Base-by-base conservation (phyloP, 2,113 vertebrate genomes). In the Trinectes maculatus region DNA sequence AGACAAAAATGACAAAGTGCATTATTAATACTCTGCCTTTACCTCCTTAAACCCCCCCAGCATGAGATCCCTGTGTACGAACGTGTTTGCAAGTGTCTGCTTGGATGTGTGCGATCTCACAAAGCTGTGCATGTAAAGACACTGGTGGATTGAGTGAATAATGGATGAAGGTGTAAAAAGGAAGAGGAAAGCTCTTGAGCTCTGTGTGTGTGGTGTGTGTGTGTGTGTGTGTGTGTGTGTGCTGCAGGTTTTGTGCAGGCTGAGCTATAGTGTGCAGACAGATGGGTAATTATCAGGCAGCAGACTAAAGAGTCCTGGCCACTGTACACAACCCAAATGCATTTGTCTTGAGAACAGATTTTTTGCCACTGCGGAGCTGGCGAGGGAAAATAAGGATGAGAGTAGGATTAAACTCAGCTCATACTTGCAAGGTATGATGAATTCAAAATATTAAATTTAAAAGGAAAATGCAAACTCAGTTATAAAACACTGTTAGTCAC, bases 81-180 rank as follows among this genome's bases (percentile, higher is more conserved):
- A 46, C 49, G 36, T 67, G 40, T 68, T 44, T 40, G 25, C n/a
- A 22, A 44, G 31, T 31, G 63, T 54, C 39, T 40, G 63, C 59
- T 40, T 28, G 63, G 47, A 52, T 29, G 54, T 62, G 65, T 57
- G 66, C 4, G 10, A 73, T 74, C 46, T 63, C 24, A 44, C 80
- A 76, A 76, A 79, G 81, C 71, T 85, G 82, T 67, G 79, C 60
- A 75, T 71, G 77, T 60, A 74, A 66, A 82, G 70, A 78, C 69
- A 47, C 75, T 76, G 72, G 79, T 84, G 83, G 86, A 90, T 86
- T 61, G 49, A 55, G 56, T 91, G 79, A 91, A 91, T 91, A 89
- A 92, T 92, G 76, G 55, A 92, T 91, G 78, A 80, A 52, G 71
- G 70, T 72, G 74, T 87, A 89, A 91, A 91, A 85, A 89, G 89